Base-by-base conservation (phyloP, 2,113 vertebrate genomes). In the Girardinichthys multiradiatus region DNA sequence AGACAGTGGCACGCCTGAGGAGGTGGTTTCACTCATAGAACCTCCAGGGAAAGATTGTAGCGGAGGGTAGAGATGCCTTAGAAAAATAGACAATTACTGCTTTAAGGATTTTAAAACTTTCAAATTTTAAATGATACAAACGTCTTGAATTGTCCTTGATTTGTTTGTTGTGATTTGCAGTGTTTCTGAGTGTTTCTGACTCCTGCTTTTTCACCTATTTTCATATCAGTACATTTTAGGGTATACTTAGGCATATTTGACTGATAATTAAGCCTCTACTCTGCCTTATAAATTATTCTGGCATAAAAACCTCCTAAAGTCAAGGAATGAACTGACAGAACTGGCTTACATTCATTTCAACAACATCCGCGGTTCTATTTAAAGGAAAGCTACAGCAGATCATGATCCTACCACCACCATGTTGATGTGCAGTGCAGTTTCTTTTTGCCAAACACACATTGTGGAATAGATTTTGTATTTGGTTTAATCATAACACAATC, bases 1-100 rank as follows among this genome's bases (percentile, higher is more conserved):
- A 94, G 75, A 93, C 89, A 3, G 82, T 97, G 0, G 54, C 12
- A 30, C 86, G 95, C 77, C 82, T 98, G 65, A 80, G 90, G 2
- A 3, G 19, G 67, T 99, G 97, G 97, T 99, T 98, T 68, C 77
- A 92, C 17, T 90, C 87, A 1, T 87, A 75, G 72, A 45, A 35
- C 11, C 57, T 30, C 13, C 17, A 35, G 5, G 35, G 10, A 10
- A 35, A 35, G 35, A 35, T 10, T 35, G 35, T 5, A 35, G 35
- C 35, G 5, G 35, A n/a, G n/a, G n/a, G n/a, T n/a, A n/a, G n/a
- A n/a, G n/a, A n/a, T n/a, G n/a, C n/a, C n/a, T n/a, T n/a, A 35
- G 35, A 2, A 35, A 35, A 35, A 35, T 10, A 35, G 35, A 10
- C 6, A 35, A n/a, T n/a, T n/a, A 12, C 37, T 12, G 2, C 42